These are phyloP conservation scores for Spodoptera exigua DNA, from an alignment of 2,888 invertebrate species.

Conservation along the genomic window DNA sequence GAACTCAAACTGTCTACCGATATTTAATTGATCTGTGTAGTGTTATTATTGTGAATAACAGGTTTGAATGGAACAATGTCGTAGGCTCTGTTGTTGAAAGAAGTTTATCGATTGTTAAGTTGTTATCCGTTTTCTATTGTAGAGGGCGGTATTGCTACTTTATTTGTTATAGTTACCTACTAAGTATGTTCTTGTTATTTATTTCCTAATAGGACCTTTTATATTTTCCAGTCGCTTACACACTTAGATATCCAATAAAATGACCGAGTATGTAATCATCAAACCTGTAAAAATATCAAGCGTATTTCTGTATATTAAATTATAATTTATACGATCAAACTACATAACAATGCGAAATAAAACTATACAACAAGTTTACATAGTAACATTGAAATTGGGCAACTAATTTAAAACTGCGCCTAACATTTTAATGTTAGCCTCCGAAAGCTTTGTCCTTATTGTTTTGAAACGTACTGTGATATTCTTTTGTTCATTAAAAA, in stretches of 20 bases:
- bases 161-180: no score
- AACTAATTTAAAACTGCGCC: constrained; percentile 25
- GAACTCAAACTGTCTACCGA: constrained; percentile 81
- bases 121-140: no score
- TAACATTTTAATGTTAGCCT: constrained; percentile 46
- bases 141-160: no score
- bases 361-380: constrained; percentile 1
- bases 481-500: constrained; percentile 62
- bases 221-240: no score
- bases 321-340: constrained; percentile 6
- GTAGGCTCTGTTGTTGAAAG: not conserved
- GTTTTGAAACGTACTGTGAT: constrained; percentile 61
- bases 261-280: no score
- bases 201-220: no score
- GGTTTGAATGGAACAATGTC: constrained; percentile 32
- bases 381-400: constrained; percentile 23
- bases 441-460: constrained; percentile 44
- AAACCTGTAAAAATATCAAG: no score
- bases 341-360: not conserved
- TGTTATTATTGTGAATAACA: constrained; percentile 52
- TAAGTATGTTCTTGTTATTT: no score
- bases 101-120: no score
- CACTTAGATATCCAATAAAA: no score
- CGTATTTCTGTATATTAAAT: no score
- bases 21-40: constrained; percentile 64